phyloP scores from a whole-genome alignment of 2,113 vertebrate species.

The Sus scrofa region T2T-Sscrofa CM000818.6:60250501-60251000 shows the following conservation, averaged over 20 bases:
- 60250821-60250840: background rate
- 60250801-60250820: background rate
- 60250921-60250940: background rate
- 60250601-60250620: too few relatives aligned
- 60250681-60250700: too few relatives aligned
- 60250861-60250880: background rate
- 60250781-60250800: background rate
- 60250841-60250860: background rate
- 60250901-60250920: rapidly evolving
- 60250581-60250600: too few relatives aligned
- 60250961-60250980: background rate
- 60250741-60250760: background rate
- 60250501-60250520: too few relatives aligned
- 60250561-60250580: too few relatives aligned
- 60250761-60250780: background rate
- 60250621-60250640: too few relatives aligned
- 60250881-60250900: background rate
- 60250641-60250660: too few relatives aligned
- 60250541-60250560: too few relatives aligned
- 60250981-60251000: background rate
- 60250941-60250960: rapidly evolving
- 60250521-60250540: too few relatives aligned
- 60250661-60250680: too few relatives aligned
- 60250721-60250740: slow-evolving; percentile 43
- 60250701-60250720: slow-evolving; percentile 34